phyloP scores from a whole-genome alignment of 2,888 invertebrate genomes.

The Cremastobaeus sp. region DNA sequence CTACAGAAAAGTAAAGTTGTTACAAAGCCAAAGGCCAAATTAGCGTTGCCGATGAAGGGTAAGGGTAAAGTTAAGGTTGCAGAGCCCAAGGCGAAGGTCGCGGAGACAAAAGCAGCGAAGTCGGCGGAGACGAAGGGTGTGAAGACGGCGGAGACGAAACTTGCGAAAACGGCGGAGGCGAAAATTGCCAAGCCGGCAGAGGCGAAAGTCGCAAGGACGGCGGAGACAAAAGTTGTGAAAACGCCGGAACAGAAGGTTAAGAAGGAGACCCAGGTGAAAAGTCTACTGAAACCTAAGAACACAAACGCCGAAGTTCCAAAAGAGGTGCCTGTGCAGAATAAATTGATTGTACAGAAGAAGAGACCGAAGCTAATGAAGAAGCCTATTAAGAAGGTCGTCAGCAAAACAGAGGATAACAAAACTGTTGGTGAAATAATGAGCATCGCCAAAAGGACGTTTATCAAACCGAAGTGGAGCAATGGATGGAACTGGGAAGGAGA shows the following conservation, averaged over 20 bases:
- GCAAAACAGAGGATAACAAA: conserved; percentile 72
- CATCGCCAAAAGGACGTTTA: conserved; percentile 77
- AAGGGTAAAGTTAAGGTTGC: conserved; percentile 62
- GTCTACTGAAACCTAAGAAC: too few species aligned
- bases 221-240: conserved; percentile 77
- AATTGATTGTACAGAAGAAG: too few species aligned
- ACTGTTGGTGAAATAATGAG: conserved; percentile 74
- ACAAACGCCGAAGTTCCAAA: too few species aligned
- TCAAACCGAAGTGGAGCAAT: conserved; percentile 89
- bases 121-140: conserved; percentile 47
- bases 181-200: conserved; percentile 59
- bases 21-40: conserved; percentile 62
- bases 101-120: conserved; percentile 53
- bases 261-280: conserved; percentile 73
- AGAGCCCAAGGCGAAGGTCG: conserved; percentile 59
- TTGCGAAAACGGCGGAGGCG: conserved; percentile 18
- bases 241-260: conserved; percentile 73
- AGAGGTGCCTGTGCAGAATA: too few species aligned
- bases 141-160: conserved; percentile 49
- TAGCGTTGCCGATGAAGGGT: conserved; percentile 63
- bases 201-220: conserved; percentile 68
- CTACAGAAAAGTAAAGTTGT: conserved; percentile 49
- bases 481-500: conserved; percentile 96
- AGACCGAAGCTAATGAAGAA: too few species aligned
- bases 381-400: conserved; percentile 74